phyloP scores from a whole-genome alignment of 2,113 vertebrate species.

The Notarius quadriscutis region DNA sequence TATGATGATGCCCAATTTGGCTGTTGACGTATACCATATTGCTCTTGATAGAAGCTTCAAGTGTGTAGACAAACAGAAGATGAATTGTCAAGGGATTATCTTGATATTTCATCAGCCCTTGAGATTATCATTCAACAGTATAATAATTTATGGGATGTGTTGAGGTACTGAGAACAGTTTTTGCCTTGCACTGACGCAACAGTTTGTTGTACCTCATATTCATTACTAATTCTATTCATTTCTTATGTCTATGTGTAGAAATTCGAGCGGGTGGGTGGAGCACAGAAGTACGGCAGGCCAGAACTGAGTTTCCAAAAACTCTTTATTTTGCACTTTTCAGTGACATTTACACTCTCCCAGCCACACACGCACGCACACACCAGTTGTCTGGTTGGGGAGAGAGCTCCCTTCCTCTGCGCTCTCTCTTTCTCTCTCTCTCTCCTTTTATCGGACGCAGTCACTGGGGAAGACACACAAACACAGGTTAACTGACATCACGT shows the following conservation, averaged over 20 bases:
- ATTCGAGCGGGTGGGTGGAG: too few relatives aligned
- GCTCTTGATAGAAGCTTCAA: not conserved
- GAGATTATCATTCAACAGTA: not conserved
- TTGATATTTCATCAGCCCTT: not conserved
- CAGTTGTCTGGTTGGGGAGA: too few relatives aligned
- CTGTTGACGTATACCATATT: conserved; percentile 3
- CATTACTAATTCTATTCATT: not conserved
- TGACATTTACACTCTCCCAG: too few relatives aligned
- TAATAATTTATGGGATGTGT: not conserved
- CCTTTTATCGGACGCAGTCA: too few relatives aligned
- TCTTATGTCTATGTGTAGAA: not conserved
- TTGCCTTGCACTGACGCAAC: not conserved
- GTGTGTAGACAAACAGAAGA: not conserved
- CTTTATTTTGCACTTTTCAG: too few relatives aligned
- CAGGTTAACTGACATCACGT: too few relatives aligned
- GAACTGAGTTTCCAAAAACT: too few relatives aligned
- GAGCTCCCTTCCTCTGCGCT: too few relatives aligned
- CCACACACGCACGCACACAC: too few relatives aligned
- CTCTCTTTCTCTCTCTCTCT: too few relatives aligned
- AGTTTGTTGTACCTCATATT: not conserved
- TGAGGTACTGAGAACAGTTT: not conserved
- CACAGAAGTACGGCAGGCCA: too few relatives aligned
- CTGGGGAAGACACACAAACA: too few relatives aligned
- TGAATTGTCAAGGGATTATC: not conserved
- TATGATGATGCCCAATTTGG: not conserved